phyloP scores from a whole-genome alignment of 2,797 vertebrate species.

The Phalanger gymnotis region DNA sequence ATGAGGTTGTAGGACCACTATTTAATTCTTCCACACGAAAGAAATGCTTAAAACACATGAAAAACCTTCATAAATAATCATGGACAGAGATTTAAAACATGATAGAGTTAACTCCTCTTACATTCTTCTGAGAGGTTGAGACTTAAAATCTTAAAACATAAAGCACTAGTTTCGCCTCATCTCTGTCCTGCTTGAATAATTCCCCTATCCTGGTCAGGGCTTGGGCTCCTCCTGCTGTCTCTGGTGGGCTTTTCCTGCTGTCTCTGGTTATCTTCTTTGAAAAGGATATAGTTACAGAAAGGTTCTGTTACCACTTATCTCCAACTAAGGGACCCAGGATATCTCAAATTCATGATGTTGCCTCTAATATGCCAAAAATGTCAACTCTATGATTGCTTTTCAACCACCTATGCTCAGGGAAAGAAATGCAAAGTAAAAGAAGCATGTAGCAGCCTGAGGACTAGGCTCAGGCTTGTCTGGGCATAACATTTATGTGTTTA shows the following conservation, averaged over 20 bases:
- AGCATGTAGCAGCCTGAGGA: neutral
- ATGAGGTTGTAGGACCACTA: neutral
- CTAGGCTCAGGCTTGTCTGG: neutral
- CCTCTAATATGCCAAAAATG: neutral
- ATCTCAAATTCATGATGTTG: neutral
- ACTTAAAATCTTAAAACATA: neutral
- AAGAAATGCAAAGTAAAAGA: neutral
- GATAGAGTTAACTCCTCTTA: neutral
- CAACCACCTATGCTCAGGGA: neutral
- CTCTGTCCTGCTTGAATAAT: neutral
- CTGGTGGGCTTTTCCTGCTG: neutral
- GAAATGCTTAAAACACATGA: neutral
- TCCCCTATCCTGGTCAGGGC: neutral
- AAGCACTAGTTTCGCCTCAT: neutral
- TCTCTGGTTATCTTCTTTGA: neutral
- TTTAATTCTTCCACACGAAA: neutral
- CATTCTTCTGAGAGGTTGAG: neutral
- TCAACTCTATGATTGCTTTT: neutral
- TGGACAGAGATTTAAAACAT: neutral
- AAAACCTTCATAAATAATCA: neutral
- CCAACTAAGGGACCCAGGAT: neutral
- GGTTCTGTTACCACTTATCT: neutral
- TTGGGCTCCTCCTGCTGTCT: neutral
- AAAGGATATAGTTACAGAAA: neutral
- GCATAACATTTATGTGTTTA: neutral